Evolutionary conservation across 2,113 vertebrate species (phyloP).

Genomic region (Pardalotus punctatus): DNA sequence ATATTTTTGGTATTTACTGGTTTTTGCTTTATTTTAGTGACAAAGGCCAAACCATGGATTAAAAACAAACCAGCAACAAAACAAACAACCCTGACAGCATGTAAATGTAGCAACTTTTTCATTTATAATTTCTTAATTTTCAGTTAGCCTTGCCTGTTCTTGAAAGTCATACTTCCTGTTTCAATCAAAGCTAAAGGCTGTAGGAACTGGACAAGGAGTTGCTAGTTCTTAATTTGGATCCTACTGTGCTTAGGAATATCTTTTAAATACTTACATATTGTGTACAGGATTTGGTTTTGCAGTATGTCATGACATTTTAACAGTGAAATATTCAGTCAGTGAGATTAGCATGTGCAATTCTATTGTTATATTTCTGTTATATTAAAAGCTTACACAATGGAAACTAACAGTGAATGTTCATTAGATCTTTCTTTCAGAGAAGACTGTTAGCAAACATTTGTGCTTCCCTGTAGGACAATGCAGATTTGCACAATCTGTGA

Average conservation of each 20-base stretch:
- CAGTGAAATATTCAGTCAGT: neutral
- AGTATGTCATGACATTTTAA: neutral
- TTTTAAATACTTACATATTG: neutral
- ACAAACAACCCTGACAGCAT: neutral
- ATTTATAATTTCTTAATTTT: neutral
- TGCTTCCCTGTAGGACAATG: constrained; percentile 22
- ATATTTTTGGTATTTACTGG: neutral
- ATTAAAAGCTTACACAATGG: neutral
- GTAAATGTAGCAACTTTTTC: neutral
- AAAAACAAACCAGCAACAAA: neutral
- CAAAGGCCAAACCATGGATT: neutral
- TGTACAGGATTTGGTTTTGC: neutral
- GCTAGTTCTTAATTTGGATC: neutral
- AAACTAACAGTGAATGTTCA: neutral
- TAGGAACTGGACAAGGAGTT: neutral
- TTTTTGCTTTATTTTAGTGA: neutral
- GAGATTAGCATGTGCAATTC: neutral
- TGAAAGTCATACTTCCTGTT: neutral
- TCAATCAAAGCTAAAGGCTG: neutral
- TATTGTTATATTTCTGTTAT: neutral
- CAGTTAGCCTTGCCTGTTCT: neutral
- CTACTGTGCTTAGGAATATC: neutral
- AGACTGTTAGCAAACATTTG: constrained; percentile 21
- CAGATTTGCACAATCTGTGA: neutral
- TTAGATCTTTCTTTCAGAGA: constrained; percentile 12